phyloP scores from a whole-genome alignment of 2,888 invertebrate species.

The Cynaeus angustus region DNA sequence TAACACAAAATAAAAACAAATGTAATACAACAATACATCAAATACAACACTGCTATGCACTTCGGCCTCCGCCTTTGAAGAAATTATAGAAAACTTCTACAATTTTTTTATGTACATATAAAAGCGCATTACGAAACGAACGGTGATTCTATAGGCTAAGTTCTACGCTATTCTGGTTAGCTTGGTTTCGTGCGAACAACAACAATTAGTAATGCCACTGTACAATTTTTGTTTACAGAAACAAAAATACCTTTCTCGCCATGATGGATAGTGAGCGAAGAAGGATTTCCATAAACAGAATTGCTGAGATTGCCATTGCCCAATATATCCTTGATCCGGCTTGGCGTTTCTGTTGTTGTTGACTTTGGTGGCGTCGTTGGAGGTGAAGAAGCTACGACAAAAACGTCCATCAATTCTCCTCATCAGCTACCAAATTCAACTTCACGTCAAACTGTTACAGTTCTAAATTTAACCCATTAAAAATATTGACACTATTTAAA shows the following conservation, averaged over 20 bases:
- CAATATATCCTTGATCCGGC: conserved; percentile 69
- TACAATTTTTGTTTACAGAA: conserved; percentile 18
- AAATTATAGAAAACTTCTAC: too few species aligned
- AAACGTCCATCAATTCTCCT: conserved; percentile 60
- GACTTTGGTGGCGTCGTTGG: conserved; percentile 88
- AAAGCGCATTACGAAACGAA: too few species aligned
- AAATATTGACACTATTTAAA: not conserved
- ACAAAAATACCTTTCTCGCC: conserved; percentile 74
- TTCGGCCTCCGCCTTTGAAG: too few species aligned
- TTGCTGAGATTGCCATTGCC: conserved; percentile 74
- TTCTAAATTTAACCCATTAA: not conserved
- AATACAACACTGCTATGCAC: too few species aligned
- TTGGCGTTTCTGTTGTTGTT: conserved; percentile 78
- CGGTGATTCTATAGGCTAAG: too few species aligned
- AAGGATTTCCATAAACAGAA: conserved; percentile 78
- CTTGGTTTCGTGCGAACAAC: conserved; percentile 48
- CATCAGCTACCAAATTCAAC: conserved; percentile 44
- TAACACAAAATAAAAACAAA: too few species aligned
- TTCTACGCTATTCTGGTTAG: conserved; percentile 8
- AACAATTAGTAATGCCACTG: conserved; percentile 49
- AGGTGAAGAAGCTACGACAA: conserved; percentile 82
- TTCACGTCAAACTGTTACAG: conserved; percentile 9
- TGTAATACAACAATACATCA: too few species aligned
- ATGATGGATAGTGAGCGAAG: conserved; percentile 77
- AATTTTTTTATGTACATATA: too few species aligned